Percentiles rank a stretch among this genome's conserved stretches.
phyloP scores from a whole-genome alignment of 2,113 vertebrate species.

The Callospermophilus lateralis region DNA sequence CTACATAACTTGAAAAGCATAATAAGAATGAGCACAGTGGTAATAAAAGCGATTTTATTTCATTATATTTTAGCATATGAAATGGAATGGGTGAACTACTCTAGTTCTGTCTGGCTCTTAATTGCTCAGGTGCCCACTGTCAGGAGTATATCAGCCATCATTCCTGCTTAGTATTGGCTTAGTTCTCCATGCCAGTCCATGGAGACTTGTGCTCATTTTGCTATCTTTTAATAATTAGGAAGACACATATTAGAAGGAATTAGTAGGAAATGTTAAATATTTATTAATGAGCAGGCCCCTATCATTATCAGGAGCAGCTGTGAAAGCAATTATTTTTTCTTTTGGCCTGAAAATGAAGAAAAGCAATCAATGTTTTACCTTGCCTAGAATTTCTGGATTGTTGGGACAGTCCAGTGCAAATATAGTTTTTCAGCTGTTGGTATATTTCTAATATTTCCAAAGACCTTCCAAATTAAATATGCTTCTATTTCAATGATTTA shows the following conservation, averaged over 20 bases:
- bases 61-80: background rate
- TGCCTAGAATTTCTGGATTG: background rate
- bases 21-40: background rate
- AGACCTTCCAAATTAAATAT: background rate
- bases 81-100: background rate
- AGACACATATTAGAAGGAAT: background rate
- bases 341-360: background rate
- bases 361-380: background rate
- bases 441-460: no score
- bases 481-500: background rate
- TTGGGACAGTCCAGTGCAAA: background rate
- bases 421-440: background rate
- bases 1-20: background rate
- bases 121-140: background rate
- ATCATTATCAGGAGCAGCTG: background rate
- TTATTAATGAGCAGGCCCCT: background rate
- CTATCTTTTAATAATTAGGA: constrained; percentile 11
- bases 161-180: background rate
- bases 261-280: background rate
- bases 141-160: background rate
- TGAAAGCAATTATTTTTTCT: background rate
- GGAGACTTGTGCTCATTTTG: background rate
- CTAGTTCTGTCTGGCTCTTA: background rate
- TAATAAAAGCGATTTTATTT: constrained; percentile 41
- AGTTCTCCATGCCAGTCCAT: background rate